A percentile compares a stretch with the other conserved stretches of the same genome.
These are phyloP conservation scores for Chrysolina oricalcia DNA, from an alignment of 2,888 invertebrate species.

Conservation along the genomic window DNA sequence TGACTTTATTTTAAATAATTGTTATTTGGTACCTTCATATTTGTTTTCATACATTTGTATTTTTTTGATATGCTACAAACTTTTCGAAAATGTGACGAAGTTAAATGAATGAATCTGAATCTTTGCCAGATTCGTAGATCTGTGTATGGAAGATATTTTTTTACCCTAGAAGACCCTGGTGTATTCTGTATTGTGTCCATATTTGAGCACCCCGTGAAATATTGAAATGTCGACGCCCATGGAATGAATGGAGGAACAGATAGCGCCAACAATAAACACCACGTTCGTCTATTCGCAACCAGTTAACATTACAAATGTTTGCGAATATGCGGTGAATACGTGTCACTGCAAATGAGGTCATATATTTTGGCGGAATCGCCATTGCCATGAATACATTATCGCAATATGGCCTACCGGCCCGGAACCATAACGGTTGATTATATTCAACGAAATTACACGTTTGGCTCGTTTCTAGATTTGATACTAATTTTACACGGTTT, in stretches of 20 bases:
- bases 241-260: not conserved
- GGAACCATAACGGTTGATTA: not conserved
- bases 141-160: no score
- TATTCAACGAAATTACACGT: not conserved
- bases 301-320: not conserved
- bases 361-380: constrained; percentile 18
- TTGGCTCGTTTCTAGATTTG: constrained; percentile 4
- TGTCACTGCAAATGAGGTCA: constrained; percentile 10
- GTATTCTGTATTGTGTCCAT: not conserved
- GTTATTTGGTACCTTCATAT: no score
- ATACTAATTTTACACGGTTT: not conserved
- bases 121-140: no score
- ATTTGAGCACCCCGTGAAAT: not conserved
- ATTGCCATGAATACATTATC: constrained; percentile 4
- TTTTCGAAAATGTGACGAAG: no score
- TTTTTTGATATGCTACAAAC: no score
- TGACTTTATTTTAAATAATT: no score
- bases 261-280: constrained; percentile 21
- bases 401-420: not conserved
- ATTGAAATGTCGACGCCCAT: not conserved
- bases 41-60: no score
- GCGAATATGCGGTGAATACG: constrained; percentile 18
- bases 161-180: no score
- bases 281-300: not conserved
- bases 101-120: no score